These are phyloP conservation scores for Agonopterix heracliana DNA, from an alignment of 2,888 invertebrate species.

Conservation along the genomic window DNA sequence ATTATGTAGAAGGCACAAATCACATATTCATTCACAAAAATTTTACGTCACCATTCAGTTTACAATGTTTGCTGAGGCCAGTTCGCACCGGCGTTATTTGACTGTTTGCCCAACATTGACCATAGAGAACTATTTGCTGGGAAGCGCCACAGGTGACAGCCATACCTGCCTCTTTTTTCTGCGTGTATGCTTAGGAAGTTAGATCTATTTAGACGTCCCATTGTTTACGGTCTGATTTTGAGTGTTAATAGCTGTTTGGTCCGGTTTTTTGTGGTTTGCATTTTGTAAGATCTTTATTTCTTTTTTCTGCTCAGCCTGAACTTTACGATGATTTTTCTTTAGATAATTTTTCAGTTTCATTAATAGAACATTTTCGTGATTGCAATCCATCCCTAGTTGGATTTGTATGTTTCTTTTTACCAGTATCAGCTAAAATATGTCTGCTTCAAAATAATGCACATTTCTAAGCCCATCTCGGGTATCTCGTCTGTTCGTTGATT, in stretches of 20 bases:
- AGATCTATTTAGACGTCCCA: slow-evolving; percentile 20
- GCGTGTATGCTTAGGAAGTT: slow-evolving; percentile 44
- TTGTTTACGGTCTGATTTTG: slow-evolving; percentile 18
- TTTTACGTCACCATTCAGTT: slow-evolving; percentile 40
- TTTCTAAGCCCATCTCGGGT: not conserved
- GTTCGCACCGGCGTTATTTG: slow-evolving; percentile 58
- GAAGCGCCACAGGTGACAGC: slow-evolving; percentile 66
- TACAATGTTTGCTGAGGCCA: slow-evolving; percentile 51
- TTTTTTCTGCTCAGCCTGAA: too few relatives aligned
- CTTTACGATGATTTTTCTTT: too few relatives aligned
- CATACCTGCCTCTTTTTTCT: slow-evolving; percentile 54
- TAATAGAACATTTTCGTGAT: too few relatives aligned
- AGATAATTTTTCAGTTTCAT: too few relatives aligned
- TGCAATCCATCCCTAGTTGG: too few relatives aligned
- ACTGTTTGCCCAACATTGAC: slow-evolving; percentile 45
- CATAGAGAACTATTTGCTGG: slow-evolving; percentile 33
- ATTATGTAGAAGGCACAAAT: slow-evolving; percentile 15
- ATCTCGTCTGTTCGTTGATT: slow-evolving; percentile 1
- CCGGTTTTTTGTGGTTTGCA: slow-evolving; percentile 10
- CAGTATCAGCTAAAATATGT: too few relatives aligned
- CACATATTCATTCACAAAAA: slow-evolving; percentile 49
- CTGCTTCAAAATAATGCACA: too few relatives aligned
- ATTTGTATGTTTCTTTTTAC: too few relatives aligned
- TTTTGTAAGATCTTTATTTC: too few relatives aligned
- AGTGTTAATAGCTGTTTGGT: slow-evolving; percentile 27